Evolutionary conservation across 2,888 invertebrate genomes (phyloP).

Genomic region (Microchrysa polita): DNA sequence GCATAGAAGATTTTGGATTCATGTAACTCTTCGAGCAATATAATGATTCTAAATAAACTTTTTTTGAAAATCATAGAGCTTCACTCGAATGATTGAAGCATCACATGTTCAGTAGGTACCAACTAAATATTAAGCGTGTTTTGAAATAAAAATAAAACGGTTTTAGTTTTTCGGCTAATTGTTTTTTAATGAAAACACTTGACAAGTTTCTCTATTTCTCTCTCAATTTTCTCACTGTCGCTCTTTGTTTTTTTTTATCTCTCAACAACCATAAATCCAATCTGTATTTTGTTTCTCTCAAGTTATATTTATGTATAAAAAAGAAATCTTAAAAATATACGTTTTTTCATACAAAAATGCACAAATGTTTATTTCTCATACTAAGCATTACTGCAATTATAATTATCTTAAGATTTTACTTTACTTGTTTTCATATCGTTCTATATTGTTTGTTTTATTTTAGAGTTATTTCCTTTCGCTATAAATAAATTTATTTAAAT

Average conservation of each 20-base stretch:
- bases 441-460: constrained; percentile 4
- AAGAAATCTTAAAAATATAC: constrained; percentile 31
- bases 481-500: constrained; percentile 41
- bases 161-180: background rate
- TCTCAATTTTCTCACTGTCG: too few relatives aligned
- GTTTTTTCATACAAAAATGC: constrained; percentile 40
- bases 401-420: constrained; percentile 32
- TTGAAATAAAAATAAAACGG: background rate
- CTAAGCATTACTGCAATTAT: constrained; percentile 34
- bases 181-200: constrained; percentile 23
- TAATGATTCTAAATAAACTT: too few relatives aligned
- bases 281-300: background rate
- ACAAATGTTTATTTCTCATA: constrained; percentile 31
- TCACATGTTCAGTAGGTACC: background rate
- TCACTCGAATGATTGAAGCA: too few relatives aligned
- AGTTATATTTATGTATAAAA: constrained; percentile 30
- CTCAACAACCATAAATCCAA: constrained; percentile 40
- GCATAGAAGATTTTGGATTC: too few relatives aligned
- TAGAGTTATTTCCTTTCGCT: constrained; percentile 10
- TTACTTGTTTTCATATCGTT: background rate
- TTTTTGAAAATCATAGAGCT: too few relatives aligned
- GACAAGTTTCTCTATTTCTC: background rate
- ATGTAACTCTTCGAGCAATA: too few relatives aligned
- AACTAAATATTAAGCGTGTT: background rate
- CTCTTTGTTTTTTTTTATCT: constrained; percentile 15